Base-by-base conservation (phyloP, 2,888 invertebrate species). In the Cancer borealis region DNA sequence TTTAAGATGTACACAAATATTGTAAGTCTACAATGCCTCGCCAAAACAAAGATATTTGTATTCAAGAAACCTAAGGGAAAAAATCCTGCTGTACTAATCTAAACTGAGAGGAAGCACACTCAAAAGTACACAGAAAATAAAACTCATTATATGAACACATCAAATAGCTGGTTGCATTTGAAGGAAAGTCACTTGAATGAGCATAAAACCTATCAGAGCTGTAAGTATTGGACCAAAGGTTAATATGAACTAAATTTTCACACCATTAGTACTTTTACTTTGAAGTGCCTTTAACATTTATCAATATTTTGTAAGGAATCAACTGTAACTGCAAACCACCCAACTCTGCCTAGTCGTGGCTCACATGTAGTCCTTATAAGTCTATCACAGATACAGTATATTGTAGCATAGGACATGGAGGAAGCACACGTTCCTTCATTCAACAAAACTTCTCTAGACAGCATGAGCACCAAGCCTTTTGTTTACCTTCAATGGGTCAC, bases 371-470 rank as follows among this genome's bases (percentile, higher is more conserved):
- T 26, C 26, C 73, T 73, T 73, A 73, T 26, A 73, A 73, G 73
- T 73, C 73, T 73, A 73, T 73, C 73, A 73, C 73, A 73, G 73
- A 73, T 73, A 73, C 26, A 73, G 73, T 73, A 73, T 73, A 73
- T 73, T 73, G 73, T 73, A 73, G 73, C 73, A 26, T 73, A 73
- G 73, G 73, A 73, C 73, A 73, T 73, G 73, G 73, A 73, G 73
- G 73, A 73, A 73, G 73, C 73, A 73, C 73, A 73, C 73, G 0
- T n/a, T 73, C 73, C 73, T 73, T 73, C 73, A 73, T 26, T 73
- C 8, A 26, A 73, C 73, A 73, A 10, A 26, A 73, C 73, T 73
- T 73, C 73, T 73, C 73, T n/a, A 73, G n/a, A 26, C n/a, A 73
- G 73, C 26, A 73, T 26, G 73, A 73, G 73, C 73, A 73, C 73